Evolutionary conservation across 2,888 invertebrate species (phyloP).

Genomic region (Rhimphoctona megacephalus): DNA sequence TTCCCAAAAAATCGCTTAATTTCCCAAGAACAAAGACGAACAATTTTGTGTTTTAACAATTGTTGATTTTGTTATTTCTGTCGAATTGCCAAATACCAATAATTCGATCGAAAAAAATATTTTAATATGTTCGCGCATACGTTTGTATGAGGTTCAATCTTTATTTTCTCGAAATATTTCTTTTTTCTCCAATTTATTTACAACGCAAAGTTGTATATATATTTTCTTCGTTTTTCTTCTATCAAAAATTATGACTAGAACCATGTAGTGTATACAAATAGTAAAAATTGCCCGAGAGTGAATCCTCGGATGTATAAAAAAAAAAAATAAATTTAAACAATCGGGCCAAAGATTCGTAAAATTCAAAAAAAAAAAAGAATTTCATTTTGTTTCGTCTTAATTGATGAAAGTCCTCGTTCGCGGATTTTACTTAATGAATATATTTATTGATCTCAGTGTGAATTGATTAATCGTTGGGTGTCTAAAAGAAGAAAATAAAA

Average conservation of each 20-base stretch:
- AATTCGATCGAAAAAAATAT: background rate
- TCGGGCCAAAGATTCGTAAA: conserved; percentile 30
- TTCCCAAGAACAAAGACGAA: background rate
- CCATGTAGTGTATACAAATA: conserved; percentile 49
- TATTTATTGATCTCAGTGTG: conserved; percentile 61
- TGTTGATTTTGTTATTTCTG: background rate
- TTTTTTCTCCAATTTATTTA: background rate
- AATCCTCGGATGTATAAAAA: conserved; percentile 1
- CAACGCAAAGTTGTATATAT: background rate
- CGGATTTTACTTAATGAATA: conserved; percentile 63
- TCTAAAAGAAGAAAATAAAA: background rate
- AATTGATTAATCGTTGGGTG: conserved; percentile 15
- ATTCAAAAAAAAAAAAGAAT: background rate
- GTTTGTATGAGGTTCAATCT: background rate
- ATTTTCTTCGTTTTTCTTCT: conserved; percentile 15
- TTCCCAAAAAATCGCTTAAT: background rate
- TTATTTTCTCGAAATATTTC: background rate
- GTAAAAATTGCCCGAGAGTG: conserved; percentile 26
- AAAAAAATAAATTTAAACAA: background rate
- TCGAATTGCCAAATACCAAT: background rate
- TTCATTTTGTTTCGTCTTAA: conserved; percentile 19
- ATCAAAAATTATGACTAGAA: conserved; percentile 34
- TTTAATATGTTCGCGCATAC: background rate
- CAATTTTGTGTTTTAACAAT: background rate
- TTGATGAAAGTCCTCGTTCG: conserved; percentile 23